Base-by-base conservation (phyloP, 2,797 vertebrate species). In the Huso huso region DNA sequence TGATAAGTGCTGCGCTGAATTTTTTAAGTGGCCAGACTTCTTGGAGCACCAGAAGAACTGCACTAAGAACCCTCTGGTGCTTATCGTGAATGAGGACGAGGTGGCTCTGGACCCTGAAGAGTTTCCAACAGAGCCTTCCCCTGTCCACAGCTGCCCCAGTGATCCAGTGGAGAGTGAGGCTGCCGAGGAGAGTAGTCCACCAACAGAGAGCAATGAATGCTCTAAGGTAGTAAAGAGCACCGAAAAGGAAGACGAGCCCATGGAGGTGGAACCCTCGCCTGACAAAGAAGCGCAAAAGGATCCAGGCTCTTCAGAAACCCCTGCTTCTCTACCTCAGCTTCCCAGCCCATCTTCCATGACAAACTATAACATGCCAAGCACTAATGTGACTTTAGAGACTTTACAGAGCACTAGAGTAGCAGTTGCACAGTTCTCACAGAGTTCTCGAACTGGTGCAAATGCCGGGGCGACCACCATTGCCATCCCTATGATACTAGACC, bases 401-500 rank as follows among this genome's bases (percentile, higher is more conserved):
- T 91, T 98, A 66, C 92, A 96, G 75, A 93, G 95, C 83, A 99
- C 97, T 53, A 91, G 94, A 74, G 96, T 99, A 80, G 96, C 96
- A 0, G 96, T 99, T 0, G 95, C 95, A 0, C 97, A 99, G 84
- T 99, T 98, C 83, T 97, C 97, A 0, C 96, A 98, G 86, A 86
- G 81, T 0, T 76, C 87, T 0, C 73, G 80, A 52, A 82, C 78
- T 9, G 75, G 84, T 0, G 71, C 84, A 1, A 84, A 81, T 0
- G 51, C 87, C 0, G 88, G 90, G 72, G 83, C 84, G 1, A 83
- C 82, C 0, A 87, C 94, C 0, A 85, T 90, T 48, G 93, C 92
- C 50, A 92, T 99, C 76, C 96, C 96, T 1, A 85, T 94, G 83
- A 99, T 99, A 76, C 86, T 99, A 74, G 95, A 99, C 80, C 95